Percentiles rank a stretch among this genome's conserved stretches.
These are phyloP conservation scores for Entosphenus tridentatus DNA, from an alignment of 2,113 vertebrate species.

Conservation along the genomic window DNA sequence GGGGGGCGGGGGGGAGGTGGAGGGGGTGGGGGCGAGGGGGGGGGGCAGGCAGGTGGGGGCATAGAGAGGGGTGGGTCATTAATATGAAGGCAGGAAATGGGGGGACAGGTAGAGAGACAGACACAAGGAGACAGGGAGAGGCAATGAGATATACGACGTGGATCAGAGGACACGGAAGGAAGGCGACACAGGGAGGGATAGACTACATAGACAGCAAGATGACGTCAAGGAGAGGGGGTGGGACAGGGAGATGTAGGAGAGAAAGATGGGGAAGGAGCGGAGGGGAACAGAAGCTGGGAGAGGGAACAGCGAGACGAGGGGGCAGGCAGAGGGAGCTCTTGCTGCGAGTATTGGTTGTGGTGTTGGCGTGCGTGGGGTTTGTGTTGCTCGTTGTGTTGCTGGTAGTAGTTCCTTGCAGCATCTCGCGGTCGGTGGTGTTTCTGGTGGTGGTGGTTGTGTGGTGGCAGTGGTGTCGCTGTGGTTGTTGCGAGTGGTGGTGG, in stretches of 20 bases:
- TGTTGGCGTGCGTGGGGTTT: not conserved
- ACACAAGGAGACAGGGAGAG: too few relatives aligned
- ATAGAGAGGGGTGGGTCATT: not conserved
- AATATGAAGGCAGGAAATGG: not conserved
- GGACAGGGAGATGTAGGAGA: too few relatives aligned
- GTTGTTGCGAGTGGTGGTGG: conserved; percentile 7
- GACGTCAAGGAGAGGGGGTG: too few relatives aligned
- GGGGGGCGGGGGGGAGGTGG: not conserved
- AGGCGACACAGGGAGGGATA: too few relatives aligned
- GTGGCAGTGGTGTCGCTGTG: not conserved
- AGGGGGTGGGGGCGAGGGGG: not conserved
- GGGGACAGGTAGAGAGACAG: too few relatives aligned
- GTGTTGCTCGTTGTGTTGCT: not conserved
- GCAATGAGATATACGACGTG: too few relatives aligned
- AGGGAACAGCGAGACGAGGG: too few relatives aligned
- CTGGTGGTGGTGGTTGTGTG: not conserved
- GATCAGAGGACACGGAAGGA: too few relatives aligned
- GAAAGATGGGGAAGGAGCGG: too few relatives aligned
- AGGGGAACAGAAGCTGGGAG: too few relatives aligned
- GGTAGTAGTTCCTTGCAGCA: not conserved
- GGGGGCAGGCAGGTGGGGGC: not conserved
- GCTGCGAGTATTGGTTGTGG: not conserved
- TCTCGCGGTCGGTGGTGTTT: not conserved
- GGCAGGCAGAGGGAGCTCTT: not conserved
- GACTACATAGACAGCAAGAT: too few relatives aligned